Evolutionary conservation across 2,888 invertebrate species (phyloP).

Genomic region (Ceraclea dissimilis): DNA sequence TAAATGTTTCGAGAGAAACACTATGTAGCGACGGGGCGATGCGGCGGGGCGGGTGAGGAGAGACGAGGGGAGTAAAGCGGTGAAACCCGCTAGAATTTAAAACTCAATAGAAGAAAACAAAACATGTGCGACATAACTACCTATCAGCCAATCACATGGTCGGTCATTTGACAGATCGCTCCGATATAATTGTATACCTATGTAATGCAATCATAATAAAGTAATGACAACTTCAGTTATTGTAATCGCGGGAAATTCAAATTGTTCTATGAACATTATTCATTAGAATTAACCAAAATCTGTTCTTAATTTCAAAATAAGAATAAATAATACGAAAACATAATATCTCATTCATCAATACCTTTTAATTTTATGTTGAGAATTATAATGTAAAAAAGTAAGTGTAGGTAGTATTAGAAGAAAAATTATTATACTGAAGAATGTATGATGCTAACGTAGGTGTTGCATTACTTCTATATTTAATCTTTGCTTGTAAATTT

Average conservation of each 20-base stretch:
- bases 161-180: slow-evolving; percentile 25
- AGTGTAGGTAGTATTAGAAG: too few relatives aligned
- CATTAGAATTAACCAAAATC: background rate
- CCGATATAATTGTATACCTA: slow-evolving; percentile 1
- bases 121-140: slow-evolving; percentile 25
- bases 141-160: slow-evolving; percentile 23
- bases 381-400: too few relatives aligned
- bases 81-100: slow-evolving; percentile 27
- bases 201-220: background rate
- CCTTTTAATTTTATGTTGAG: too few relatives aligned
- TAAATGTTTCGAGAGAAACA: slow-evolving; percentile 23
- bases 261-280: too few relatives aligned
- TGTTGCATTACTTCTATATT: too few relatives aligned
- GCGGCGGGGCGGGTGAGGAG: background rate
- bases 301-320: too few relatives aligned
- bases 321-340: too few relatives aligned
- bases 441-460: too few relatives aligned
- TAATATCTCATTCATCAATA: too few relatives aligned
- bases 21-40: slow-evolving; percentile 2
- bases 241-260: slow-evolving; percentile 20
- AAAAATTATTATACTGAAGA: too few relatives aligned
- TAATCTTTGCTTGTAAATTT: too few relatives aligned
- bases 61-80: slow-evolving; percentile 13
- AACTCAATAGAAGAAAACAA: slow-evolving; percentile 26
- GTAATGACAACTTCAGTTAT: background rate